These are phyloP conservation scores for Coptotermes formosanus DNA, from an alignment of 1,140 invertebrate genomes.

Conservation along the genomic window DNA sequence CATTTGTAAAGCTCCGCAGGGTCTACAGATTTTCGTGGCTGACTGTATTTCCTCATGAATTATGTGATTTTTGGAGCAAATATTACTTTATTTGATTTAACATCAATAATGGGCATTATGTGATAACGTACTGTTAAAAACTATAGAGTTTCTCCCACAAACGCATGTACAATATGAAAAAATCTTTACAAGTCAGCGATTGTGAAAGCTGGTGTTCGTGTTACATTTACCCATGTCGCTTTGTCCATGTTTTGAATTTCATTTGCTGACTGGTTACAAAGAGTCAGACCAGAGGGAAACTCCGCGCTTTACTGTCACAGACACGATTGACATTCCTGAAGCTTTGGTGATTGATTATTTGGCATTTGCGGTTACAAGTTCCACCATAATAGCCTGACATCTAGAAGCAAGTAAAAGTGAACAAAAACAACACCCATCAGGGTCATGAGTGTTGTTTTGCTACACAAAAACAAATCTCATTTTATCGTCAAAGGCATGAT, in stretches of 20 bases:
- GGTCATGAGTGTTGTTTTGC: background rate
- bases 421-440: background rate
- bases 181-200: background rate
- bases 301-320: background rate
- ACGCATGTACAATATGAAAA: no score
- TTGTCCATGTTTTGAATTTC: background rate
- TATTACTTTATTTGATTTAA: background rate
- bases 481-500: background rate
- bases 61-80: background rate
- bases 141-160: no score
- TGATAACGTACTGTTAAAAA: background rate
- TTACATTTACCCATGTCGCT: background rate
- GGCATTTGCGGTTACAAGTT: background rate
- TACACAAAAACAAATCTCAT: background rate
- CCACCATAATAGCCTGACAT: background rate
- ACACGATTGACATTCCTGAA: background rate
- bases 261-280: background rate
- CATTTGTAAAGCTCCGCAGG: no score
- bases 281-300: no score
- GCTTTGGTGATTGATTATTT: constrained; percentile 16
- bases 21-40: no score
- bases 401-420: background rate
- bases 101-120: background rate
- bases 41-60: no score
- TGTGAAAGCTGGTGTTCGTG: background rate